A percentile compares a stretch with the other conserved stretches of the same genome.
phyloP scores from a whole-genome alignment of 2,797 vertebrate species.

The Masticophis lateralis region DNA sequence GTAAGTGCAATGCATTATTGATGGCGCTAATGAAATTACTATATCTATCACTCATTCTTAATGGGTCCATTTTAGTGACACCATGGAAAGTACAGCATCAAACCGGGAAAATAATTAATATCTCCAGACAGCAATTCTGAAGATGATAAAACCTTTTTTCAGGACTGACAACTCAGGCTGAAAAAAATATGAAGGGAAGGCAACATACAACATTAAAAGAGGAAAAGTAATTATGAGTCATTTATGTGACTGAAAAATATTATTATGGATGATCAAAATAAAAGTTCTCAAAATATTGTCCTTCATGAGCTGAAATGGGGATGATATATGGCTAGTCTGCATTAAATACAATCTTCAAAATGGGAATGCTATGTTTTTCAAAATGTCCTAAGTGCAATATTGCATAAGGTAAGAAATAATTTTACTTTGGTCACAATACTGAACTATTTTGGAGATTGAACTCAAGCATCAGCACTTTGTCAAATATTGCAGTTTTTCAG shows the following conservation, averaged over 20 bases:
- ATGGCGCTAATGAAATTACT: slow-evolving; percentile 71
- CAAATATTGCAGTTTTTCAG: neutral
- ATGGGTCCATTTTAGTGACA: slow-evolving; percentile 62
- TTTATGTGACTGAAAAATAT: slow-evolving; percentile 36
- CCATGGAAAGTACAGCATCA: slow-evolving; percentile 47
- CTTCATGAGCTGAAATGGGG: slow-evolving; percentile 33
- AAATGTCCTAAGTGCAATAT: slow-evolving; percentile 5
- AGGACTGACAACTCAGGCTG: slow-evolving; percentile 43
- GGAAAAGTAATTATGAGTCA: slow-evolving; percentile 35
- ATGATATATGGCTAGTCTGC: slow-evolving; percentile 7
- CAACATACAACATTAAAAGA: slow-evolving; percentile 25
- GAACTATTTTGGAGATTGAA: slow-evolving; percentile 20
- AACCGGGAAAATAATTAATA: slow-evolving; percentile 63
- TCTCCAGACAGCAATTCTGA: slow-evolving; percentile 44
- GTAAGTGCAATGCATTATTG: slow-evolving; percentile 62
- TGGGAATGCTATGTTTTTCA: slow-evolving; percentile 44
- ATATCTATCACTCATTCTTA: slow-evolving; percentile 67
- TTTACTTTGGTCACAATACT: slow-evolving; percentile 8
- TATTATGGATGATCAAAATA: slow-evolving; percentile 33
- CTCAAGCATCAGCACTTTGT: neutral
- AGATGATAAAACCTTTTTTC: slow-evolving; percentile 52
- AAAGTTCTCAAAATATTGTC: slow-evolving; percentile 41
- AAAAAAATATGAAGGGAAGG: slow-evolving; percentile 44
- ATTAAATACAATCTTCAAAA: slow-evolving; percentile 26
- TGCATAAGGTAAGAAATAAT: slow-evolving; percentile 11